These are phyloP conservation scores for Aphelenchoides besseyi DNA, from an alignment of 1,140 invertebrate genomes.

Conservation along the genomic window DNA sequence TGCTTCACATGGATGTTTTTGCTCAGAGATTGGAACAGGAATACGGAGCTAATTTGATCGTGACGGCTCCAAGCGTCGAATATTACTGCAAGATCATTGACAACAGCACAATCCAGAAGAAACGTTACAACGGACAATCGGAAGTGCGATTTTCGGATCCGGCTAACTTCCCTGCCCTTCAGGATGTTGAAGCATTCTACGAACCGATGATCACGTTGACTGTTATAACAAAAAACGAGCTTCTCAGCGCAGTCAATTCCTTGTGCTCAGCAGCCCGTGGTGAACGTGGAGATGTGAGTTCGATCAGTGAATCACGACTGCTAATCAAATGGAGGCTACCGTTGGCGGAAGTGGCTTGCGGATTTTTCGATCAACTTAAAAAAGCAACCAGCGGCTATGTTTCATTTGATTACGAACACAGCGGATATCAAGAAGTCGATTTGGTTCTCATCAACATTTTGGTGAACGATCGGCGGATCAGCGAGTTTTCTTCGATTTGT, in stretches of 20 bases:
- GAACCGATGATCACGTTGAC: slow-evolving; percentile 86
- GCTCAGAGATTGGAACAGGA: slow-evolving; percentile 88
- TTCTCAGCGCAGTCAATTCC: slow-evolving; percentile 62
- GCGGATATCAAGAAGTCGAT: slow-evolving; percentile 71
- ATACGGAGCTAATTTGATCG: slow-evolving; percentile 78
- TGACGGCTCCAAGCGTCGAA: slow-evolving; percentile 89
- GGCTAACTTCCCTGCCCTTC: slow-evolving; percentile 64
- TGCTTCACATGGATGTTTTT: slow-evolving; percentile 87
- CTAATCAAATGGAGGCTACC: slow-evolving; percentile 80
- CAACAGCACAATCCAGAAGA: slow-evolving; percentile 69
- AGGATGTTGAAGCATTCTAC: slow-evolving; percentile 50
- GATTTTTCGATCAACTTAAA: slow-evolving; percentile 87
- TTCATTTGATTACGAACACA: slow-evolving; percentile 94
- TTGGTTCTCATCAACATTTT: slow-evolving; percentile 72
- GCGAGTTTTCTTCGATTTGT: slow-evolving; percentile 81
- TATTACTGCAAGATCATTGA: slow-evolving; percentile 78
- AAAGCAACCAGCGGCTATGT: slow-evolving; percentile 77
- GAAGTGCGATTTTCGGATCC: slow-evolving; percentile 81
- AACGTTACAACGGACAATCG: slow-evolving; percentile 68
- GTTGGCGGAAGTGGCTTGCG: slow-evolving; percentile 84
- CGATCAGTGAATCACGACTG: slow-evolving; percentile 78
- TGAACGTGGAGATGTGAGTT: slow-evolving; percentile 71
- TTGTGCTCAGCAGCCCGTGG: slow-evolving; percentile 74
- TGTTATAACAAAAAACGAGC: slow-evolving; percentile 77
- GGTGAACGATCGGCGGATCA: slow-evolving; percentile 77